Base-by-base conservation (phyloP, 1,140 invertebrate species). In the Heliothis subflexa region DNA sequence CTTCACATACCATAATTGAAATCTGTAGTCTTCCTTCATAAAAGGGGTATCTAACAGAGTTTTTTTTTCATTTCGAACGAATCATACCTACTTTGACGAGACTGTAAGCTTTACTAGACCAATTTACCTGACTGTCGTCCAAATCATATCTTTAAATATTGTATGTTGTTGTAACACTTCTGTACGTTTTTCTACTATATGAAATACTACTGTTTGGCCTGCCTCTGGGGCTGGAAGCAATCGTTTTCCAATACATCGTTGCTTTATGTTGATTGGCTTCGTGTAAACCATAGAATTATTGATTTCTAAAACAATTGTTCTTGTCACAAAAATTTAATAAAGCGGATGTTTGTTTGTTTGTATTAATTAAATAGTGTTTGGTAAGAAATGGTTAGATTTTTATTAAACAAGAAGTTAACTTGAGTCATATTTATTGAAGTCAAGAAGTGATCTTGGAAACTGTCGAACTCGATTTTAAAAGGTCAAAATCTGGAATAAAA, bases 231-330 rank as follows among this genome's bases (percentile, higher is more conserved):
- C 61, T 45, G 61, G 16, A 16, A 16, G 40, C 74, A 59, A 76
- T 76, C 74, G 74, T 45, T 76, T 76, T 76, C 74, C 74, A 66
- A 76, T 76, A 76, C 74, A 66, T 55, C 50, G 61, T 28, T 50
- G 61, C 45, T 66, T 55, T 18, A 66, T 66, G 61, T 66, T 66
- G 47, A 76, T 76, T 54, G 74, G 16, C 47, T 50, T 52, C 45
- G 18, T 70, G 47, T 68, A 54, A 59, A 64, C 13, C 64, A 14
- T 28, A 21, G 47, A 25, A 21, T 70, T 70, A 52, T 70, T 70
- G 66, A 70, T 70, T 70, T 52, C 47, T 14, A 52, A 68, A 70
- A 70, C 66, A 70, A 66, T 66, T 18, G 64, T 47, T 71, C 28
- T 3, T 55, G 68, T 33, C 68, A 54, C n/a, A 25, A 50, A n/a